Base-by-base conservation (phyloP, 2,113 vertebrate genomes). In the Alligator mississippiensis region DNA sequence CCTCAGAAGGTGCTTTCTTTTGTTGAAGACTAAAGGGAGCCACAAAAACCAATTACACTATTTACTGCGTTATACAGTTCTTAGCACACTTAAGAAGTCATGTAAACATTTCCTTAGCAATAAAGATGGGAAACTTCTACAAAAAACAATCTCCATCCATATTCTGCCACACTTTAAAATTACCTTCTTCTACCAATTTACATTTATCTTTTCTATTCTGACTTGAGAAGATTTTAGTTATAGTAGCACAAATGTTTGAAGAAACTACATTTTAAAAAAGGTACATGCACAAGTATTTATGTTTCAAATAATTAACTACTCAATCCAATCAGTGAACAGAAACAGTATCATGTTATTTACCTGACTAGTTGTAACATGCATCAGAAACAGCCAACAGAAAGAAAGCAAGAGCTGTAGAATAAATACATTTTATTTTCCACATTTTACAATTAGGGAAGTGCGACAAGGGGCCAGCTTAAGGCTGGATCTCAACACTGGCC, bases 31-130 rank as follows among this genome's bases (percentile, higher is more conserved):
- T 54, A 85, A 85, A 82, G 34, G 24, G n/a, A 84, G 12, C 19
- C 78, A 6, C 89, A 80, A 90, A 96, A 90, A 34, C 34, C 66
- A 85, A 6, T 62, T 57, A 70, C 10, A 16, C 6, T 89, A 6
- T 17, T 95, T 89, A 16, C 17, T 19, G 83, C 58, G 88, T 88
- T 4, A 1, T 15, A n/a, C 14, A 24, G 30, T 13, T 74, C 85
- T 13, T 34, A 70, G 55, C 0, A 3, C 75, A 57, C 70, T 85
- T n/a, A 90, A 95, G 62, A 87, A 17, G 9, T 6, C n/a, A 64
- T 18, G 10, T 14, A 93, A 81, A 81, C 66, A 88, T 59, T 25
- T 8, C 28, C 0, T 1, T 38, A 68, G 54, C 81, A 90, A 62
- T 60, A 87, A 83, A 58, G 57, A 15, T 25, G 21, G 11, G 13